Evolutionary conservation across 1,140 invertebrate genomes (phyloP).

Genomic region (Temnothorax longispinosus): DNA sequence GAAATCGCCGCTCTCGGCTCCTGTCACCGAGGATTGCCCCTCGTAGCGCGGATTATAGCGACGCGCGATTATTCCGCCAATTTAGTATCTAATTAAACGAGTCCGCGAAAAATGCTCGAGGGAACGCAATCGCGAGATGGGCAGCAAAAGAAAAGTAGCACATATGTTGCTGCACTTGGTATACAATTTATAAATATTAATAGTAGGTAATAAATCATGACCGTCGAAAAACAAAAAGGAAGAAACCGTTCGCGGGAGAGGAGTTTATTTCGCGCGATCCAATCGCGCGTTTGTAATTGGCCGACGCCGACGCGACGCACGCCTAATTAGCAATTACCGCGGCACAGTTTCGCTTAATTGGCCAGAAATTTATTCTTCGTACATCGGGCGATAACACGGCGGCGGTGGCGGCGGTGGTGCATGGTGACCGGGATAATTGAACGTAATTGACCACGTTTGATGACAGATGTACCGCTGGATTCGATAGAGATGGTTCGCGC

Average conservation of each 20-base stretch:
- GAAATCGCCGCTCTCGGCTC: slow-evolving; percentile 61
- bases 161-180: background rate
- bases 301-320: background rate
- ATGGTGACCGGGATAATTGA: slow-evolving; percentile 74
- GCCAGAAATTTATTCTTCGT: slow-evolving; percentile 36
- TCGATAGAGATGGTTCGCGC: slow-evolving; percentile 5
- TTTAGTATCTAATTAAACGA: slow-evolving; percentile 14
- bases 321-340: slow-evolving; percentile 63
- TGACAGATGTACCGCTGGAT: slow-evolving; percentile 79
- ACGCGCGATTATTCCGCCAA: slow-evolving; percentile 16
- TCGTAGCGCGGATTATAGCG: slow-evolving; percentile 50
- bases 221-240: background rate
- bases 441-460: slow-evolving; percentile 80
- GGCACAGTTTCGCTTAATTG: slow-evolving; percentile 51
- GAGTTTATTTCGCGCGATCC: background rate
- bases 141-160: background rate
- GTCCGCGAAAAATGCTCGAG: background rate
- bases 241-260: background rate
- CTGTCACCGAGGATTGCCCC: slow-evolving; percentile 43
- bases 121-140: background rate
- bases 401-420: background rate
- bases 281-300: slow-evolving; percentile 9
- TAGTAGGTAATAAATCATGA: background rate
- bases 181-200: background rate
- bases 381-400: slow-evolving; percentile 37